Evolutionary conservation across 2,113 vertebrate genomes (phyloP), one percentile per base, ranked within the genome.

Genomic region (Fulica atra): DNA sequence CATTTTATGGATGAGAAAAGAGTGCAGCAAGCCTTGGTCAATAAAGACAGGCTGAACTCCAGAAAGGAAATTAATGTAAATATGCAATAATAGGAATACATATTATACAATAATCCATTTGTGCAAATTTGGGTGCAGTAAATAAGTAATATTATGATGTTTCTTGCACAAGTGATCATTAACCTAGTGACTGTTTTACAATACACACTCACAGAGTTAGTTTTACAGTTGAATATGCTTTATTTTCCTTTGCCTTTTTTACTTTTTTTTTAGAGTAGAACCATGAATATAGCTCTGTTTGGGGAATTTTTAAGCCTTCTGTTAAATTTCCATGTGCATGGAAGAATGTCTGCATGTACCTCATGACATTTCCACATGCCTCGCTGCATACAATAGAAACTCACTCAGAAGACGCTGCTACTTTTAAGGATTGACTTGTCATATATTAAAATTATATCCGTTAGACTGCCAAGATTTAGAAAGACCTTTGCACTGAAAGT

Each of bases 371-470:
- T 90, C 81, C 53, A 70, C 60, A n/a, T 48, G 60, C 56, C 63
- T 90, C 24, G 1, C 42, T 86, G 88, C 64, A 69, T 81, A 28
- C 51, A 71, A 88, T 46, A 74, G 82, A 74, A 88, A 83, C 18
- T 31, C 70, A 80, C 86, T 80, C 69, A 84, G 48, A 92, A 87
- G 80, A 16, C 61, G 48, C 61, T 89, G n/a, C 44, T 91, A 38
- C 90, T 93, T 90, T 92, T 91, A 46, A 92, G 63, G 91, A 95
- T 92, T 95, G 89, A 94, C 50, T 92, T 84, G 57, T 95, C 86
- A 71, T 65, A 31, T 76, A 76, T 74, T 78, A 86, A 86, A 84
- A 95, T 87, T 48, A 6, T 48, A 83, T 88, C 76, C 81, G 53
- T 53, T 81, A 84, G 36, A 50, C 59, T 65, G 15, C 28, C 5